Conservation (phyloP, 2,113 vertebrate species). For the Pygathrix nemaeus region DNA sequence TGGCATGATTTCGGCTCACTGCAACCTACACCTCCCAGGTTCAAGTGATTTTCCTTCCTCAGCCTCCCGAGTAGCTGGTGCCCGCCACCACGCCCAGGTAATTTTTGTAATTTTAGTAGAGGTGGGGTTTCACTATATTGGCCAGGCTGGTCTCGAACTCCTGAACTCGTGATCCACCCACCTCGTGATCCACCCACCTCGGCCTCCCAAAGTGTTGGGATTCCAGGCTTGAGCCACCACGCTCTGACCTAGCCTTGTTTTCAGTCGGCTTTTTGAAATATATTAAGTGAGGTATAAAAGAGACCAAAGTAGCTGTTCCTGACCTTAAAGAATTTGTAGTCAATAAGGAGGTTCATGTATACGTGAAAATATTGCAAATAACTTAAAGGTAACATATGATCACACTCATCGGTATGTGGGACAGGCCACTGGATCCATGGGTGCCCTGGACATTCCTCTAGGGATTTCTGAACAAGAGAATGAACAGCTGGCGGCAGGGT, state of each 20-base stretch:
- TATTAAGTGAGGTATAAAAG: neutral
- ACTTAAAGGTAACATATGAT: neutral
- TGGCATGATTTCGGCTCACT: accelerated
- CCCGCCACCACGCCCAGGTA: no score
- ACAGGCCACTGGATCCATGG: neutral
- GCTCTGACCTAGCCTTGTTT: neutral
- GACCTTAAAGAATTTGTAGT: neutral
- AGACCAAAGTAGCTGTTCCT: neutral
- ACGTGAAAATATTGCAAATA: neutral
- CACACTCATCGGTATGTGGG: neutral
- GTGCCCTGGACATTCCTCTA: neutral
- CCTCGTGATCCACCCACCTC: no score
- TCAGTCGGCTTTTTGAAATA: neutral
- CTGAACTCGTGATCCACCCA: no score
- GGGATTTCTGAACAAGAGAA: neutral
- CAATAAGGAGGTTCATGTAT: neutral
- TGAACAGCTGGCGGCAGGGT: no score
- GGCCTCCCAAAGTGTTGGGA: no score
- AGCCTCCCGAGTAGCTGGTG: no score
- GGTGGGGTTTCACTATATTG: no score
- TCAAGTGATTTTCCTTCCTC: no score
- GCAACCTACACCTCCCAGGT: no score
- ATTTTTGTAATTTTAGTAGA: no score
- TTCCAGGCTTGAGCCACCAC: no score
- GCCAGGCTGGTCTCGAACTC: no score